Conservation (phyloP, 2,113 vertebrate species). For the Thamnaconus septentrionalis region DNA sequence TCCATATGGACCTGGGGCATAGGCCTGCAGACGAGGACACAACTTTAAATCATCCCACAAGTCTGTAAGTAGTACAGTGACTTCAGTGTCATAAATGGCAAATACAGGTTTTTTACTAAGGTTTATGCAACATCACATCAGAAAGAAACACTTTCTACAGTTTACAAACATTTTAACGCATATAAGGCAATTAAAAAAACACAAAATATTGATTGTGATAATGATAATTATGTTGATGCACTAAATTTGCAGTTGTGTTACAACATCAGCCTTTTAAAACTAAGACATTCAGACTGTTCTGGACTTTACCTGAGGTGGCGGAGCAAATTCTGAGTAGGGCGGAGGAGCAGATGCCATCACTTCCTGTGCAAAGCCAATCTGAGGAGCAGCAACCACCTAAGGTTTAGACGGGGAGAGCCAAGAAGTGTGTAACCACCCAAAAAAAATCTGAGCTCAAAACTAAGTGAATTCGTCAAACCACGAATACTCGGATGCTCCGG, state of each 20-base stretch:
- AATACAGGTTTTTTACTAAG: no score
- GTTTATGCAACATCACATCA: no score
- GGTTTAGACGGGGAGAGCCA: background rate
- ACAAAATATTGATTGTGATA: background rate
- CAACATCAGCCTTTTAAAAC: background rate
- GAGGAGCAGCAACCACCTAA: constrained; percentile 65
- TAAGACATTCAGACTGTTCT: background rate
- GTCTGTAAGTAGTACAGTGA: no score
- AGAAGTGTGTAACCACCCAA: background rate
- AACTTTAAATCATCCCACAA: no score
- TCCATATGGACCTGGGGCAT: constrained; percentile 69
- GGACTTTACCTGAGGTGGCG: constrained; percentile 66
- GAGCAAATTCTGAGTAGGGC: constrained; percentile 72
- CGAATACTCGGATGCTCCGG: background rate
- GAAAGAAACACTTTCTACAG: background rate
- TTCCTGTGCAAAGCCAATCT: constrained; percentile 66
- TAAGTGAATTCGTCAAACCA: no score
- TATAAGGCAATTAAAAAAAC: background rate
- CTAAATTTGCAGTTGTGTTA: no score
- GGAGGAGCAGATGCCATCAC: constrained; percentile 73
- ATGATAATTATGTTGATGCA: background rate
- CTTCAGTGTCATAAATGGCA: no score
- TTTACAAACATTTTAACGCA: background rate
- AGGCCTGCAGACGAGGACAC: constrained; percentile 52
- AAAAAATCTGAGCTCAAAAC: background rate